These are phyloP conservation scores for Cybosia mesomella DNA, from an alignment of 2,888 invertebrate genomes.

Conservation along the genomic window DNA sequence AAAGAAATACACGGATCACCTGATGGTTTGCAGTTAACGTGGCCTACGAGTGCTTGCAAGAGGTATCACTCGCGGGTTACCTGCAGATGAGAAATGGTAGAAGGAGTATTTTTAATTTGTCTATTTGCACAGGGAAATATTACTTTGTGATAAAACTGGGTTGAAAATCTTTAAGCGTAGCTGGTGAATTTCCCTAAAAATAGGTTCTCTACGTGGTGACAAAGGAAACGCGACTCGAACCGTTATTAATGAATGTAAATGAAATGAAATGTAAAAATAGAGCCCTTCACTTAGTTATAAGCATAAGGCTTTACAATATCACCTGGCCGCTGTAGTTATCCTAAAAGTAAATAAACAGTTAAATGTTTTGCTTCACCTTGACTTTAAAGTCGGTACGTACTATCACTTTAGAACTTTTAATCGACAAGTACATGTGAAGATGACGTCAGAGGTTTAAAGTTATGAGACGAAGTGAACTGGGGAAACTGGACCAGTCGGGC, in stretches of 20 bases:
- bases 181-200: neutral
- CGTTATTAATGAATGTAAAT: too few species aligned
- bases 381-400: conserved; percentile 46
- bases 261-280: neutral
- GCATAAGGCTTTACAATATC: conserved; percentile 16
- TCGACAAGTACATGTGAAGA: conserved; percentile 37
- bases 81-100: neutral
- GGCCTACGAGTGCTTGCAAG: neutral
- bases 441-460: conserved; percentile 50
- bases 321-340: conserved; percentile 5
- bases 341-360: conserved; percentile 34
- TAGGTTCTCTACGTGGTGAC: neutral
- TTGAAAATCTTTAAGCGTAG: neutral
- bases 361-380: conserved; percentile 45
- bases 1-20: neutral
- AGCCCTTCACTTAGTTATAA: neutral
- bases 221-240: conserved; percentile 14
- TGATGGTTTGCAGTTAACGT: too few species aligned
- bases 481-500: conserved; percentile 55
- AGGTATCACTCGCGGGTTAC: neutral
- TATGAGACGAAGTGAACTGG: conserved; percentile 36
- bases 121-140: neutral
- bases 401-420: conserved; percentile 50
- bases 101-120: neutral
- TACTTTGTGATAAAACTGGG: too few species aligned